These are phyloP conservation scores for Acanthococcus lagerstroemiae DNA, from an alignment of 2,888 invertebrate genomes.

Conservation along the genomic window DNA sequence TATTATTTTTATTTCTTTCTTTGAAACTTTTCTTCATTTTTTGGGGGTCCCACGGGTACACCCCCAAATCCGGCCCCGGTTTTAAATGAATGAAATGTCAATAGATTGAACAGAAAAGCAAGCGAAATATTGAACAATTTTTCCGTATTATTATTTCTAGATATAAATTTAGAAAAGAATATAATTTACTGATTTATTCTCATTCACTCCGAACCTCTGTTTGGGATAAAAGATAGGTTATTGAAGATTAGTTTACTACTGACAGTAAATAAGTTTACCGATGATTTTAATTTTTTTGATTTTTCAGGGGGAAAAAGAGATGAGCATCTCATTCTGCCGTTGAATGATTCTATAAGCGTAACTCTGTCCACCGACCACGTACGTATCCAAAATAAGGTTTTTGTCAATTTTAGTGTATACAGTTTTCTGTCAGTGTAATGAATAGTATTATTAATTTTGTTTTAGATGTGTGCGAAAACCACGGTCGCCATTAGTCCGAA, in stretches of 20 bases:
- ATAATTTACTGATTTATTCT: not conserved
- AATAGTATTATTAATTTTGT: slow-evolving; percentile 33
- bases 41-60: too few species aligned
- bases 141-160: too few species aligned
- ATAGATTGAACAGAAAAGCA: too few species aligned
- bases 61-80: too few species aligned
- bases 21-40: too few species aligned
- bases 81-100: too few species aligned
- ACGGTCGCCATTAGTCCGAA: slow-evolving; percentile 63
- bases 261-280: too few species aligned
- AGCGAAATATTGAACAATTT: too few species aligned
- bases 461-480: slow-evolving; percentile 79
- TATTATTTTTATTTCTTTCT: too few species aligned
- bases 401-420: not conserved
- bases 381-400: slow-evolving; percentile 38
- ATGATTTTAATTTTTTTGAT: slow-evolving; percentile 28
- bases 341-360: slow-evolving; percentile 92
- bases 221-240: too few species aligned
- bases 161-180: too few species aligned
- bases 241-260: not conserved
- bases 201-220: too few species aligned
- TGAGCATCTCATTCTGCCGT: slow-evolving; percentile 81
- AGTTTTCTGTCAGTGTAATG: not conserved
- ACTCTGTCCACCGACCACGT: slow-evolving; percentile 75
- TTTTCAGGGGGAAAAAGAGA: slow-evolving; percentile 86